Evolutionary conservation across 1,140 invertebrate genomes (phyloP).

Genomic region (Caenorhabditis brenneri): DNA sequence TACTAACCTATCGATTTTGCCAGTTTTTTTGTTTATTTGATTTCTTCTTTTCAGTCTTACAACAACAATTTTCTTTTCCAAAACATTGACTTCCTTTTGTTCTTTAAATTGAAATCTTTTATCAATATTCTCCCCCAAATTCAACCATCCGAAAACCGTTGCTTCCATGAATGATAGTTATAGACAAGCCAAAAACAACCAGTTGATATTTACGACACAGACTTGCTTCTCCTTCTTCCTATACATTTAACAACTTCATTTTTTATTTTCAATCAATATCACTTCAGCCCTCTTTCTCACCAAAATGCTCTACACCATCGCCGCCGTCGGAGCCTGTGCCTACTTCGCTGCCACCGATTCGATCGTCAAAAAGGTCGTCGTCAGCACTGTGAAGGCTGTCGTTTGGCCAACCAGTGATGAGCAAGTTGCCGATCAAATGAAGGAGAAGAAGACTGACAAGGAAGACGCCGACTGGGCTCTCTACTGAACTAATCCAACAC

Average conservation of each 20-base stretch:
- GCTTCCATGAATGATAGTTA: too few relatives aligned
- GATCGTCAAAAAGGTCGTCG: slow-evolving; percentile 27
- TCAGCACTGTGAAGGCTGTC: neutral
- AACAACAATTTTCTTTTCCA: too few relatives aligned
- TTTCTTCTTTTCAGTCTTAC: neutral
- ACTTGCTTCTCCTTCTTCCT: neutral
- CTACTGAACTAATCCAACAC: neutral
- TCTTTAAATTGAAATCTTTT: too few relatives aligned
- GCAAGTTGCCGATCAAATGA: slow-evolving; percentile 16
- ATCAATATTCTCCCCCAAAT: too few relatives aligned
- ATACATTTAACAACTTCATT: neutral
- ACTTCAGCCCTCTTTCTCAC: neutral
- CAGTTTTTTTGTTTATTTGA: neutral
- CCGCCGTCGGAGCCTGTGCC: slow-evolving; percentile 24
- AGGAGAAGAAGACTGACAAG: slow-evolving; percentile 12
- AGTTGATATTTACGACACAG: too few relatives aligned
- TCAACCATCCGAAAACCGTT: too few relatives aligned
- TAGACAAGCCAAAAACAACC: too few relatives aligned
- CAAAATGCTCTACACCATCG: slow-evolving; percentile 16
- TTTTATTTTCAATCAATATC: neutral
- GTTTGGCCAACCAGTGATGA: slow-evolving; percentile 20
- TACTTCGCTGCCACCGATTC: neutral
- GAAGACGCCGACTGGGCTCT: slow-evolving; percentile 17
- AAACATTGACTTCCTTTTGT: too few relatives aligned
- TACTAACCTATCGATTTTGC: neutral